Conservation (phyloP, 2,888 invertebrate genomes). For the Diachrysia chrysitis region DNA sequence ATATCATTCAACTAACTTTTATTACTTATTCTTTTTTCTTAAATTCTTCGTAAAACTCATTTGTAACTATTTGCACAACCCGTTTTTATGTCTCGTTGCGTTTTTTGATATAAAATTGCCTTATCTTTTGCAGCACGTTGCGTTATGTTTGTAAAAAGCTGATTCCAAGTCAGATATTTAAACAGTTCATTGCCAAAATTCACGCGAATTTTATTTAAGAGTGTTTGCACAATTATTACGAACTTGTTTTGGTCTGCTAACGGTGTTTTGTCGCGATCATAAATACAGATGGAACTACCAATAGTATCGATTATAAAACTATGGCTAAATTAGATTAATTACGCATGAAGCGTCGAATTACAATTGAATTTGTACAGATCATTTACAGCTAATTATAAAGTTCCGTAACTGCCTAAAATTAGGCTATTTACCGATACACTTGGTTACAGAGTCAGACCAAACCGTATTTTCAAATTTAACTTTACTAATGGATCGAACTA, state of each 20-base stretch:
- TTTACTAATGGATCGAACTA: too few relatives aligned
- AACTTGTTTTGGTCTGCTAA: constrained; percentile 48
- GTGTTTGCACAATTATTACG: constrained; percentile 46
- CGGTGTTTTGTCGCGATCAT: constrained; percentile 27
- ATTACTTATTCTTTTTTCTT: constrained; percentile 35
- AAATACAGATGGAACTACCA: neutral
- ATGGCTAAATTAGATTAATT: constrained; percentile 1
- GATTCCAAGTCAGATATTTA: constrained; percentile 43
- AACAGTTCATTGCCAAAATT: constrained; percentile 63
- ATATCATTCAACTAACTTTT: constrained; percentile 52
- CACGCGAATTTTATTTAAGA: constrained; percentile 31
- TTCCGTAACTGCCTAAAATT: neutral
- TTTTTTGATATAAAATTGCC: constrained; percentile 44
- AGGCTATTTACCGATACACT: neutral
- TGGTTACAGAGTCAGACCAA: too few relatives aligned
- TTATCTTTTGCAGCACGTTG: constrained; percentile 42
- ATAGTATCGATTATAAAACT: neutral
- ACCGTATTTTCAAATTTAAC: too few relatives aligned
- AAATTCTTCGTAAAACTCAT: constrained; percentile 57
- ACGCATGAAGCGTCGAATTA: neutral
- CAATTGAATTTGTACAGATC: neutral
- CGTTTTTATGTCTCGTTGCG: constrained; percentile 41
- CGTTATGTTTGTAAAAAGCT: constrained; percentile 53
- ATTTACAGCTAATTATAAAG: too few relatives aligned
- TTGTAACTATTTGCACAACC: constrained; percentile 62